phyloP scores from a whole-genome alignment of 2,797 vertebrate genomes.

The Carcharodon carcharias region DNA sequence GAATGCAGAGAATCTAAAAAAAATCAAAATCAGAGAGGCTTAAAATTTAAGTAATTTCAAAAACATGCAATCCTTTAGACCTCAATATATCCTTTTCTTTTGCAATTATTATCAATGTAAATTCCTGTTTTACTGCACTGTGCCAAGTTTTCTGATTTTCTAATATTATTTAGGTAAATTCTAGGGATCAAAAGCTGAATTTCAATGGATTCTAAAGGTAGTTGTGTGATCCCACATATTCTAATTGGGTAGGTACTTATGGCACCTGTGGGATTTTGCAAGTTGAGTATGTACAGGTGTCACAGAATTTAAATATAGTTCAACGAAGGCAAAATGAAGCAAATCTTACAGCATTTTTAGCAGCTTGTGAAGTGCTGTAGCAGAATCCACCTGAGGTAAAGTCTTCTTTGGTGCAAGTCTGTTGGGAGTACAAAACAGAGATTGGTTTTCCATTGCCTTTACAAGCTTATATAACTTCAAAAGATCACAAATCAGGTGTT shows the following conservation, averaged over 20 bases:
- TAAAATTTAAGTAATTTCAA: neutral
- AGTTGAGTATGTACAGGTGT: neutral
- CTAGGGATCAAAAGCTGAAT: neutral
- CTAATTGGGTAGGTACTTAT: neutral
- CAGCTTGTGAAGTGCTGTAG: conserved; percentile 57
- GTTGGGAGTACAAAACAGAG: conserved; percentile 40
- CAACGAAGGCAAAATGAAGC: neutral
- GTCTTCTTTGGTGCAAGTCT: conserved; percentile 69
- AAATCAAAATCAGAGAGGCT: neutral
- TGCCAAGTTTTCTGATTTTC: neutral
- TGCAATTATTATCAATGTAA: neutral
- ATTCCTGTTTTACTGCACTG: neutral
- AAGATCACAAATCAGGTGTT: neutral
- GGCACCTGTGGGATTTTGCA: neutral
- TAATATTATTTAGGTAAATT: neutral
- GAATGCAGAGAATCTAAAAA: neutral
- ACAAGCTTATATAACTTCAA: neutral
- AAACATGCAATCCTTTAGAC: neutral
- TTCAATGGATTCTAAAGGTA: neutral
- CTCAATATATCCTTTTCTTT: neutral
- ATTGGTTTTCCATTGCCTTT: neutral
- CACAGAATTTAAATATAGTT: neutral
- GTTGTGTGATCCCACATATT: neutral
- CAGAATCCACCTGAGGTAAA: conserved; percentile 62
- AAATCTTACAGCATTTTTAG: conserved; percentile 61